Percentiles rank a stretch among this genome's conserved stretches.
Evolutionary conservation across 2,888 invertebrate species (phyloP).

Genomic region (Amblyteles armatorius): DNA sequence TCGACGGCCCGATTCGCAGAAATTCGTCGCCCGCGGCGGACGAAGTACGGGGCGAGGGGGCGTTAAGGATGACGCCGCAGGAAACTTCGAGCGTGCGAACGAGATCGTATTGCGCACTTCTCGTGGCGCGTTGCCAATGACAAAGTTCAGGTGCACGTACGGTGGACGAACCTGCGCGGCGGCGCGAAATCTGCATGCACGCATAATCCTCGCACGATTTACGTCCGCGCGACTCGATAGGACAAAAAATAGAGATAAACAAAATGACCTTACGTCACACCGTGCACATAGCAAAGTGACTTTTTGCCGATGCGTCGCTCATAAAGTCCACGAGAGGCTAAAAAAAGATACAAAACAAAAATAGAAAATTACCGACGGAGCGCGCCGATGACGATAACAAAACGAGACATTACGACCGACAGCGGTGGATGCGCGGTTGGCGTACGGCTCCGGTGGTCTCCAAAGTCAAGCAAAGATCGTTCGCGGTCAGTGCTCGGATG

Average conservation of each 20-base stretch:
- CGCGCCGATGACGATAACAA: background rate
- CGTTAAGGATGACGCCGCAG: conserved; percentile 5
- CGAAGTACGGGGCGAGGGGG: background rate
- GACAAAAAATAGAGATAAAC: conserved; percentile 3
- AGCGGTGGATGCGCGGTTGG: too few relatives aligned
- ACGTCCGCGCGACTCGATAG: conserved; percentile 1
- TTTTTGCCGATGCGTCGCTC: background rate
- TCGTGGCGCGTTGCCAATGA: conserved; percentile 70
- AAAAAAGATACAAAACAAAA: background rate
- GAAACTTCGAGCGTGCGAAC: background rate
- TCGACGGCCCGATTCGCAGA: conserved; percentile 2
- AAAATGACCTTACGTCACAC: background rate
- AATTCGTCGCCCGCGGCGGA: background rate
- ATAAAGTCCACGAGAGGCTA: background rate
- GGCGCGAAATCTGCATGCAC: conserved; percentile 26
- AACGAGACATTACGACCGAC: background rate
- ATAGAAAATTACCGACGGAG: background rate
- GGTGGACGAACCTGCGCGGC: conserved; percentile 20
- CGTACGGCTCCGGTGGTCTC: too few relatives aligned
- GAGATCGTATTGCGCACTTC: conserved; percentile 52
- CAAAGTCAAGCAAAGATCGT: too few relatives aligned
- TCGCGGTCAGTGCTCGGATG: too few relatives aligned
- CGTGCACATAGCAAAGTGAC: background rate
- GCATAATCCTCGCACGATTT: background rate
- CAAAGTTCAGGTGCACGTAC: conserved; percentile 68